Percentiles rank a stretch among this genome's conserved stretches.
Conservation (phyloP, 2,113 vertebrate species). For the Falcunculus frontatus region DNA sequence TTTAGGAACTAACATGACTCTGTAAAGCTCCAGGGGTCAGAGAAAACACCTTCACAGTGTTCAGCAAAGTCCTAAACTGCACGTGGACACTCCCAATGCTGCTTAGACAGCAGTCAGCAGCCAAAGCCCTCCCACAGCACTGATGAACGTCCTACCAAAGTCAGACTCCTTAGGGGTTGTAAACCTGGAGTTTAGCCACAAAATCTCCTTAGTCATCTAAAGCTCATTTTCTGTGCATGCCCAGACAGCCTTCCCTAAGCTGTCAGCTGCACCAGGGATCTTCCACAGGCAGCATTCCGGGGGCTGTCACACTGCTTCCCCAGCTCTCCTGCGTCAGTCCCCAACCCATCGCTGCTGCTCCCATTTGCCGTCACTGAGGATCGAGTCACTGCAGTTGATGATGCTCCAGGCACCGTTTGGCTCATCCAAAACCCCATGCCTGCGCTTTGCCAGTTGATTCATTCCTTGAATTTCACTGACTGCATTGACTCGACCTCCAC, state of each 20-base stretch:
- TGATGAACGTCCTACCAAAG: background rate
- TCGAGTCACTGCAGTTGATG: background rate
- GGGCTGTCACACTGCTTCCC: background rate
- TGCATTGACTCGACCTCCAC: background rate
- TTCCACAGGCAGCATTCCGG: background rate
- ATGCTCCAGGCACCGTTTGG: background rate
- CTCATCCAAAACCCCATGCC: background rate
- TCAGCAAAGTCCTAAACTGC: background rate
- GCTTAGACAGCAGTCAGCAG: background rate
- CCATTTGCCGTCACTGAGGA: background rate
- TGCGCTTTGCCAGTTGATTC: background rate
- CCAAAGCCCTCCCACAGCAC: background rate
- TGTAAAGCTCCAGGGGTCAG: background rate
- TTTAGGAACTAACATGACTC: accelerated
- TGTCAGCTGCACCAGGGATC: background rate
- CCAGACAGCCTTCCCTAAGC: background rate
- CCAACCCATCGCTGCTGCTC: accelerated
- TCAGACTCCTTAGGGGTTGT: background rate
- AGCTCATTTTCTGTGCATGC: slow-evolving; percentile 2
- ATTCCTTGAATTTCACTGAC: background rate
- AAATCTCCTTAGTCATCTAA: slow-evolving; percentile 37
- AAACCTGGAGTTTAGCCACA: background rate
- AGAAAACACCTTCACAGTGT: background rate
- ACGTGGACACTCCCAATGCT: background rate
- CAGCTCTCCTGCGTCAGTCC: background rate